Percentiles rank a stretch among this genome's conserved stretches.
Evolutionary conservation across 1,140 invertebrate genomes (phyloP).

Genomic region (Drosophila littoralis): DNA sequence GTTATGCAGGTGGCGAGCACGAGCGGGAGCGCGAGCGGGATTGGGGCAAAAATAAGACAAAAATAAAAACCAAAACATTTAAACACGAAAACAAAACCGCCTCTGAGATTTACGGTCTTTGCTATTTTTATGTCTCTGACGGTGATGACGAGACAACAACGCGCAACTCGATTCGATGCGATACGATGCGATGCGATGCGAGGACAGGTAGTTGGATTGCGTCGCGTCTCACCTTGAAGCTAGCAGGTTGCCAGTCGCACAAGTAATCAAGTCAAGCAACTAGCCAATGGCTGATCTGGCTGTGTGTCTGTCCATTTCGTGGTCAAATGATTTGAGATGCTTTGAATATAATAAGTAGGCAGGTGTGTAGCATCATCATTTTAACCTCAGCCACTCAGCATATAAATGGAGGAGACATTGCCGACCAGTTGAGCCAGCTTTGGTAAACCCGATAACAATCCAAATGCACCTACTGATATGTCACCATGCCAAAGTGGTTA

Average conservation of each 20-base stretch:
- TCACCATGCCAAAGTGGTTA: slow-evolving; percentile 42
- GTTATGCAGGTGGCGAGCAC: slow-evolving; percentile 13
- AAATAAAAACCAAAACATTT: slow-evolving; percentile 9
- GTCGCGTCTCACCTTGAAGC: slow-evolving; percentile 69
- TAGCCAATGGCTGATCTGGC: slow-evolving; percentile 49
- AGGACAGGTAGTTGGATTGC: slow-evolving; percentile 51
- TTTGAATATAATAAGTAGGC: slow-evolving; percentile 10
- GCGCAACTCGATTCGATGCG: slow-evolving; percentile 1
- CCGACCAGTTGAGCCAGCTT: slow-evolving; percentile 33
- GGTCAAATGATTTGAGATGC: slow-evolving; percentile 14
- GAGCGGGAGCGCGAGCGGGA: slow-evolving; percentile 31
- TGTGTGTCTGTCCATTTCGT: slow-evolving; percentile 41
- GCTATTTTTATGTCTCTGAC: slow-evolving; percentile 57
- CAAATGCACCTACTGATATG: neutral
- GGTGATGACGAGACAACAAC: slow-evolving; percentile 22
- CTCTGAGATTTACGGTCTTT: slow-evolving; percentile 55
- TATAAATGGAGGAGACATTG: slow-evolving; percentile 29
- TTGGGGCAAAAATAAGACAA: neutral
- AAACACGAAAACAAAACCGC: slow-evolving; percentile 25
- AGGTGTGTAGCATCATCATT: slow-evolving; percentile 2
- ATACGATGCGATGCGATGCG: slow-evolving; percentile 32
- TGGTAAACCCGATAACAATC: neutral
- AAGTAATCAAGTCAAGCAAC: slow-evolving; percentile 60
- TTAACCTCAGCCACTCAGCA: slow-evolving; percentile 49
- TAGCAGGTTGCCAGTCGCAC: slow-evolving; percentile 56